These are phyloP conservation scores for Epinotia demarniana DNA, from an alignment of 2,888 invertebrate genomes.

Conservation along the genomic window DNA sequence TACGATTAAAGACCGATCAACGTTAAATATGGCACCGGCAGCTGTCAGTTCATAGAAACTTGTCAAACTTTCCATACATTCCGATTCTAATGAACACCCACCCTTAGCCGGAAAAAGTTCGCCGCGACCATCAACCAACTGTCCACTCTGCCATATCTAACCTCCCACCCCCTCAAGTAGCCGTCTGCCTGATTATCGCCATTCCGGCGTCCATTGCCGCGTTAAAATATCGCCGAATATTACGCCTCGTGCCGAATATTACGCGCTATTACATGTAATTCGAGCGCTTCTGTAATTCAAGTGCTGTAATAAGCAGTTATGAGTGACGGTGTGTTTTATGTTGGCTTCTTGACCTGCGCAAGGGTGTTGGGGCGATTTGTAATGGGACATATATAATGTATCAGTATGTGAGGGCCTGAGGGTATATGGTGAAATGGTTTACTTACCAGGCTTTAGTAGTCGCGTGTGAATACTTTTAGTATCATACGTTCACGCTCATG, in stretches of 20 bases:
- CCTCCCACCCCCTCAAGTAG: slow-evolving; percentile 64
- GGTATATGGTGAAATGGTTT: background rate
- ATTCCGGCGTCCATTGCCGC: slow-evolving; percentile 66
- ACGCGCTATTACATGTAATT: slow-evolving; percentile 60
- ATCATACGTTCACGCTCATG: too few species aligned
- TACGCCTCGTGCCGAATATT: slow-evolving; percentile 69
- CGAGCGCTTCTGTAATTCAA: slow-evolving; percentile 42
- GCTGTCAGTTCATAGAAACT: too few species aligned
- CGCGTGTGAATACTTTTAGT: background rate
- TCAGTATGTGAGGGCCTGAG: background rate
- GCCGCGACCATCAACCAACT: background rate
- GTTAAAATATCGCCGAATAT: slow-evolving; percentile 76
- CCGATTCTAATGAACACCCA: too few species aligned
- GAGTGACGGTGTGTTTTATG: slow-evolving; percentile 43
- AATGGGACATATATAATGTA: slow-evolving; percentile 13
- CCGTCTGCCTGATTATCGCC: slow-evolving; percentile 76
- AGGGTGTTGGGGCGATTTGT: slow-evolving; percentile 9
- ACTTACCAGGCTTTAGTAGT: background rate
- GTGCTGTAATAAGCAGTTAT: slow-evolving; percentile 36
- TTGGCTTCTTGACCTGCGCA: slow-evolving; percentile 37
- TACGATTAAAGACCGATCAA: too few species aligned
- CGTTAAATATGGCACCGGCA: too few species aligned
- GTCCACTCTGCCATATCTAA: slow-evolving; percentile 46
- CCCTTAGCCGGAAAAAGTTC: too few species aligned
- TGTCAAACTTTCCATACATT: too few species aligned